Evolutionary conservation across 2,797 vertebrate species (phyloP).

Genomic region (Acridotheres tristis): DNA sequence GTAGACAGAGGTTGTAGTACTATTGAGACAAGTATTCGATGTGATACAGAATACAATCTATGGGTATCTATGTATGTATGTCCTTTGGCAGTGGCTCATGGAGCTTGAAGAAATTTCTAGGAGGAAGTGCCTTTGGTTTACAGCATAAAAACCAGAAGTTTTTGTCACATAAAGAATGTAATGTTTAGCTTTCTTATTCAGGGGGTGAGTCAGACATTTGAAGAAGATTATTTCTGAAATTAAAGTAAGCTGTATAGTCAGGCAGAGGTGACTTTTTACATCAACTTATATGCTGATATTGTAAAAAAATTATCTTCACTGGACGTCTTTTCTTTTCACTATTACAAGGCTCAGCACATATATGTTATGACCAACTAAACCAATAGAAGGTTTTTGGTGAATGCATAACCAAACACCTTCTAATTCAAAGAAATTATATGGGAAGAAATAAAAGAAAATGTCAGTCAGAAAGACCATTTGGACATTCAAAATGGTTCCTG

Average conservation of each 20-base stretch:
- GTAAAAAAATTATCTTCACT: background rate
- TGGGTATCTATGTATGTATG: background rate
- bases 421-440: constrained; percentile 15
- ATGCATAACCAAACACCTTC: background rate
- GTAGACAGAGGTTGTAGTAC: background rate
- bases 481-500: background rate
- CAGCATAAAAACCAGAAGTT: background rate
- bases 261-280: background rate
- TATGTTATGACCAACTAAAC: constrained; percentile 23
- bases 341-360: background rate
- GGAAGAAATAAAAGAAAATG: constrained; percentile 21
- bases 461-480: constrained; percentile 19
- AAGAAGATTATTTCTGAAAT: background rate
- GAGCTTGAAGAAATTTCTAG: background rate
- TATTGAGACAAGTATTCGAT: background rate
- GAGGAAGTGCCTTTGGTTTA: background rate
- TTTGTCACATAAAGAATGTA: background rate
- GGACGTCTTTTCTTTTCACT: background rate
- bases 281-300: background rate
- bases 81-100: background rate
- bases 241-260: background rate
- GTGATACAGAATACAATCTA: background rate
- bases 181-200: background rate
- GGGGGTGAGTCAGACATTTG: background rate
- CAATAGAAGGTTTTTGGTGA: background rate